Evolutionary conservation across 2,888 invertebrate genomes (phyloP).

Genomic region (Cryptops parisi): DNA sequence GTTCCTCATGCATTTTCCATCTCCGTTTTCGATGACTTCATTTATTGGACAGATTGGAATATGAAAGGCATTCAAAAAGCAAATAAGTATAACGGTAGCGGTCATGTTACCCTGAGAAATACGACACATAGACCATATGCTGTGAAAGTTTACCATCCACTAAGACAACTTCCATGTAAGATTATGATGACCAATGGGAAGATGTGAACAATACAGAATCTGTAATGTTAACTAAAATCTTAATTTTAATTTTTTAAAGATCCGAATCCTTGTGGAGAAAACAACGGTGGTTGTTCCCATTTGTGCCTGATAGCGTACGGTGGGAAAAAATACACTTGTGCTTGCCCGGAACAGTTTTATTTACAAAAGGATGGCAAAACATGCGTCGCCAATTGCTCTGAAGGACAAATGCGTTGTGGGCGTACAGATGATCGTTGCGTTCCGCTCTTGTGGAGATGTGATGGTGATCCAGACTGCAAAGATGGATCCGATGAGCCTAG

Average conservation of each 20-base stretch:
- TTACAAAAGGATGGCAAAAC: conserved; percentile 61
- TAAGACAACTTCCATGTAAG: conserved; percentile 58
- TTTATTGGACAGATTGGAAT: conserved; percentile 99
- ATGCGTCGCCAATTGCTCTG: conserved; percentile 87
- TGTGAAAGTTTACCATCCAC: conserved; percentile 77
- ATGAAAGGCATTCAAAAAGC: conserved; percentile 79
- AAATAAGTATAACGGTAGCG: conserved; percentile 68
- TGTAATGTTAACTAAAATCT: too few species aligned
- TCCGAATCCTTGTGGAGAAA: conserved; percentile 73
- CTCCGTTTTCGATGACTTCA: conserved; percentile 76
- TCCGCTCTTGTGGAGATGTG: conserved; percentile 55
- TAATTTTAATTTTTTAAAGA: conserved; percentile 27
- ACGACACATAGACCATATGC: conserved; percentile 93
- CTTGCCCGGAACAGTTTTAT: conserved; percentile 90
- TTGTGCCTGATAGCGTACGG: conserved; percentile 76
- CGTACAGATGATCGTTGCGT: conserved; percentile 50
- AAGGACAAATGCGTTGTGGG: conserved; percentile 65
- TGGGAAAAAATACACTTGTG: conserved; percentile 56
- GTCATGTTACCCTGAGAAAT: conserved; percentile 59
- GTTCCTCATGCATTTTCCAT: conserved; percentile 96
- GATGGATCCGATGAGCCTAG: conserved; percentile 81
- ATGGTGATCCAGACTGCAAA: conserved; percentile 74
- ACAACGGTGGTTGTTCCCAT: conserved; percentile 94
- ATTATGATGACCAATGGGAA: too few species aligned
- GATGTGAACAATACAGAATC: too few species aligned